Conservation (phyloP, 2,888 invertebrate genomes). For the Neoaliturus tenellus region DNA sequence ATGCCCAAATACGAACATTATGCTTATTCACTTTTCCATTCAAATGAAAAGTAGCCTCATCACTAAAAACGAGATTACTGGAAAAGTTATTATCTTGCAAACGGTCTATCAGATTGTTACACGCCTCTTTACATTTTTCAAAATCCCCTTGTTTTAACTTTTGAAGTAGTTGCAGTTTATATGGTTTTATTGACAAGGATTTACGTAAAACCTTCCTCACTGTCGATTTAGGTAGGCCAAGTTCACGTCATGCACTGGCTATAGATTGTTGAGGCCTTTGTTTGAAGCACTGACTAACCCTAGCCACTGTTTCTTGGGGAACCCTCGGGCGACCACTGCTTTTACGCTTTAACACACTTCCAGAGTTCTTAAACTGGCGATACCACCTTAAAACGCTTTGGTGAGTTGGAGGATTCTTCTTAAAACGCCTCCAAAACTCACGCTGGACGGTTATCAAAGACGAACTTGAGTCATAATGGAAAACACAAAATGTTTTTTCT, state of each 20-base stretch:
- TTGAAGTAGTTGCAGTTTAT: background rate
- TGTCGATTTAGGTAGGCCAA: background rate
- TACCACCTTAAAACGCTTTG: no score
- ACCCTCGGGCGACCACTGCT: background rate
- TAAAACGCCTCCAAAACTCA: no score
- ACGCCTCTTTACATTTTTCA: background rate
- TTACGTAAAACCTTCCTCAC: background rate
- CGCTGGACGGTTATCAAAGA: no score
- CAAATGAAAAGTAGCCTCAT: slow-evolving; percentile 13
- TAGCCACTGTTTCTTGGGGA: background rate
- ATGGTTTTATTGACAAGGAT: no score
- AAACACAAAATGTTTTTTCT: no score
- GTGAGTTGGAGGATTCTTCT: no score
- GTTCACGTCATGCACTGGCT: background rate
- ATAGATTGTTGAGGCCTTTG: background rate
- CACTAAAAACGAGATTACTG: slow-evolving; percentile 25
- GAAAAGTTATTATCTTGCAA: slow-evolving; percentile 8
- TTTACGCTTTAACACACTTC: no score
- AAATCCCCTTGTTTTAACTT: background rate
- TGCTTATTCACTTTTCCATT: background rate
- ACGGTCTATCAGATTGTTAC: background rate
- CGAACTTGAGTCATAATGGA: no score
- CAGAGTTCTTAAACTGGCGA: no score
- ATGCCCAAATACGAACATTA: slow-evolving; percentile 23
- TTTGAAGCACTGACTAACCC: no score